phyloP scores from a whole-genome alignment of 2,113 vertebrate species.

The Mesitornis unicolor region DNA sequence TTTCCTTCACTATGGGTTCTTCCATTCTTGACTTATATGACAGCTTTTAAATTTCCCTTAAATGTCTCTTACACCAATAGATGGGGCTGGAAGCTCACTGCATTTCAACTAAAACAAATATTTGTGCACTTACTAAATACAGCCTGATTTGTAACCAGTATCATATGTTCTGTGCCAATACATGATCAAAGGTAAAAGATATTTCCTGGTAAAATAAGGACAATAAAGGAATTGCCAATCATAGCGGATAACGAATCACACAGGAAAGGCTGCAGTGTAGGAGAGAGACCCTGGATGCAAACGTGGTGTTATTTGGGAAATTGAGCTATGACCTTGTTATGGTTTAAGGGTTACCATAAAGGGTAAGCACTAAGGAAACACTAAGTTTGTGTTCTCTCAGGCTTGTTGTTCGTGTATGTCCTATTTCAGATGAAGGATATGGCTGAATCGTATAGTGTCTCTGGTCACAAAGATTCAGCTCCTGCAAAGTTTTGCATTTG shows the following conservation, averaged over 20 bases:
- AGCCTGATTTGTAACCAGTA: background rate
- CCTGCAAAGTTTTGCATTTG: background rate
- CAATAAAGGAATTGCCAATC: background rate
- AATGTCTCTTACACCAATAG: background rate
- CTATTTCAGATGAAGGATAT: background rate
- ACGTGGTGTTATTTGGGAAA: background rate
- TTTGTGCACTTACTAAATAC: background rate
- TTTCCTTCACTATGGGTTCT: background rate
- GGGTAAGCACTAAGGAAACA: no score
- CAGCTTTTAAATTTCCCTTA: background rate
- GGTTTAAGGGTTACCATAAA: no score
- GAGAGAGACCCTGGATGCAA: background rate
- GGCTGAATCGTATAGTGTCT: background rate
- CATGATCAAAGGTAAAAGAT: background rate
- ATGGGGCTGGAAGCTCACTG: background rate
- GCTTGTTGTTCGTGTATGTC: background rate
- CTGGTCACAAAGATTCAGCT: background rate
- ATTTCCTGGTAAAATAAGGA: background rate
- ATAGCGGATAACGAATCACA: background rate
- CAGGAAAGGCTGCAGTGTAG: background rate
- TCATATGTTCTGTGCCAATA: background rate
- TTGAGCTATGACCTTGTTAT: background rate
- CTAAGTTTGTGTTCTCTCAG: background rate
- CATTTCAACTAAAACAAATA: background rate
- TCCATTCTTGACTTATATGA: background rate